Evolutionary conservation across 1,140 invertebrate species (phyloP).

Genomic region (Bemisia tabaci): DNA sequence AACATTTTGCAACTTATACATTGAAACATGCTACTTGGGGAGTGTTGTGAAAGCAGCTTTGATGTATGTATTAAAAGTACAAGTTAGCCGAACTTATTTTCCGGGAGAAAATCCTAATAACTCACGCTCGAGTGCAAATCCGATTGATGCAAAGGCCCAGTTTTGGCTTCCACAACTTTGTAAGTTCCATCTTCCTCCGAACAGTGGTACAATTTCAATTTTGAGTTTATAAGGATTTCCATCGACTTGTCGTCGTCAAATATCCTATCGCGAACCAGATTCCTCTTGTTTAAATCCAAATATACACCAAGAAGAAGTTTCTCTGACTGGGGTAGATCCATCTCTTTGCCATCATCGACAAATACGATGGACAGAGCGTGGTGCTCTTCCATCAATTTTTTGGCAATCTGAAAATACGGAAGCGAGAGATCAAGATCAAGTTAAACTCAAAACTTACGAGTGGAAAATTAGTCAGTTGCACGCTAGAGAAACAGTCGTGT

Average conservation of each 20-base stretch:
- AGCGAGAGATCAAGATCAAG: too few relatives aligned
- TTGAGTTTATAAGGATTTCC: constrained; percentile 29
- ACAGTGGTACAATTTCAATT: constrained; percentile 52
- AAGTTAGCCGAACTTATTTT: too few relatives aligned
- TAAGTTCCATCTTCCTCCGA: constrained; percentile 65
- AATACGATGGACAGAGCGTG: constrained; percentile 46
- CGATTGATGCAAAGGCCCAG: constrained; percentile 58
- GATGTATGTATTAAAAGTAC: too few relatives aligned
- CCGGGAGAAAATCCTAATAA: too few relatives aligned
- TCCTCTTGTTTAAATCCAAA: constrained; percentile 47
- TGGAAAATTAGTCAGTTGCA: too few relatives aligned
- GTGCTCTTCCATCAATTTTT: constrained; percentile 30
- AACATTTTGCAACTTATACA: too few relatives aligned
- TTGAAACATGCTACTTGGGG: too few relatives aligned
- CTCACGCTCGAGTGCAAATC: constrained; percentile 64
- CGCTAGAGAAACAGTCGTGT: too few relatives aligned
- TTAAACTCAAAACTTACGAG: neutral
- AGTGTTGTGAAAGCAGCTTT: too few relatives aligned
- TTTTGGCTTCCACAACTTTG: constrained; percentile 74
- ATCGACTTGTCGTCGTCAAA: constrained; percentile 24
- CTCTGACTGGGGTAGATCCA: constrained; percentile 46
- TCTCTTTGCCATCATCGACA: constrained; percentile 75
- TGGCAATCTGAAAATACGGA: constrained; percentile 29
- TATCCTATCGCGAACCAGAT: constrained; percentile 38
- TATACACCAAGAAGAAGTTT: constrained; percentile 50